Base-by-base conservation (phyloP, 2,113 vertebrate genomes). In the Ceratotherium simum region DNA sequence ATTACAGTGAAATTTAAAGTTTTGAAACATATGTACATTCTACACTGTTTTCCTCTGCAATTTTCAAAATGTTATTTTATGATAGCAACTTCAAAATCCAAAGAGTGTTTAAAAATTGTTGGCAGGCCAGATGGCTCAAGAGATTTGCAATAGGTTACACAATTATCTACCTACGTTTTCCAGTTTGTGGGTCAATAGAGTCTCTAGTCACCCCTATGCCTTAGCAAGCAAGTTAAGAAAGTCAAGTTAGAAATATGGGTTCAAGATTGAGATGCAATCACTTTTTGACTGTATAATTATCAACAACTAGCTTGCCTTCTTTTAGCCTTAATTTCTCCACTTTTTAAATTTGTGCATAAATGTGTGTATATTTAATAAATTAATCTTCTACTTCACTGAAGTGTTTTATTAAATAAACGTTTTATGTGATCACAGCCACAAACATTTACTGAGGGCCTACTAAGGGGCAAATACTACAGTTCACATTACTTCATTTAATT, bases 11-110 rank as follows among this genome's bases (percentile, higher is more conserved):
- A 91, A 90, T 56, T 80, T 67, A 65, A 78, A 90, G n/a, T 39
- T 92, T 70, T 80, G 48, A 76, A 92, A n/a, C 33, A 16, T 67
- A 36, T 16, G 64, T 67, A 81, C 0, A 5, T 9, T 36, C 21
- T 46, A 58, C 42, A 46, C 95, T 65, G 80, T 92, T 94, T 95
- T 81, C 78, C 14, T 92, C 46, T 82, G 42, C 12, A 78, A 54
- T 83, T 97, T 90, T 9, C 14, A 83, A 75, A 96, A 90, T 70
- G 23, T 93, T 79, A 72, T 87, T 96, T 95, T 94, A 91, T 87
- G 42, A n/a, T 51, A 78, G 65, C 18, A 90, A 85, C 58, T 95
- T 93, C 70, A 92, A 96, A 98, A 89, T 79, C 73, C 81, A 95
- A 88, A 67, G 51, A 84, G 58, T 27, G 25, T 87, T 97, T 90